A percentile compares a stretch with the other conserved stretches of the same genome.
Conservation (phyloP, 2,797 vertebrate genomes). For the Coccyzus lansbergi region DNA sequence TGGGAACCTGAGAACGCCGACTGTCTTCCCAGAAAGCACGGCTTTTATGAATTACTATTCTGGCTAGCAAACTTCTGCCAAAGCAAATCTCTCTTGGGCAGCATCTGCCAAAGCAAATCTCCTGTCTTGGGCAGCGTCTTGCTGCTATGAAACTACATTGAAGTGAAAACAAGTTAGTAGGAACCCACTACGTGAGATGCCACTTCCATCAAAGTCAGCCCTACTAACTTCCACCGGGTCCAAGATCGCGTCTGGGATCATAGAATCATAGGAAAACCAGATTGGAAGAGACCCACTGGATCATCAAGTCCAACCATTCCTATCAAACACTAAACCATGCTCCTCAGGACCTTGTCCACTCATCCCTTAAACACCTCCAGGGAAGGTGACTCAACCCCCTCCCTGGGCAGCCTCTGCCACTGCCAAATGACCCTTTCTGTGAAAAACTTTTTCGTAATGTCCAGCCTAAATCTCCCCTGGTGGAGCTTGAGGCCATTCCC, state of each 20-base stretch:
- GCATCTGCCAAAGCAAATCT: not conserved
- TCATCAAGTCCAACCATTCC: no score
- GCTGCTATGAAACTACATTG: not conserved
- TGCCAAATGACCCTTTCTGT: no score
- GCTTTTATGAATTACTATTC: not conserved
- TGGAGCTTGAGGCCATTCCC: no score
- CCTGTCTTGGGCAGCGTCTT: not conserved
- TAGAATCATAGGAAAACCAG: no score
- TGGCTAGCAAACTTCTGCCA: not conserved
- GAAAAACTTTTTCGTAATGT: no score
- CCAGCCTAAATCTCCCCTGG: no score
- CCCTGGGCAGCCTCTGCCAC: no score
- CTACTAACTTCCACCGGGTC: not conserved
- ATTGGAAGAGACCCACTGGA: no score
- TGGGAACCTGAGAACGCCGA: not conserved
- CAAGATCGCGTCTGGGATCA: not conserved
- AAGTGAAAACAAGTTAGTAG: not conserved
- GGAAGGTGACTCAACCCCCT: no score
- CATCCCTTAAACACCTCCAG: no score
- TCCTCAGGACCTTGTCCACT: no score
- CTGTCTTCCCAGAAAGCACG: not conserved
- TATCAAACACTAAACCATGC: no score
- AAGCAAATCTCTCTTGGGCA: not conserved
- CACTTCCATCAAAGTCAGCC: not conserved
- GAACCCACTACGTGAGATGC: not conserved